Conservation (phyloP, 2,113 vertebrate genomes). For the Pavo muticus region DNA sequence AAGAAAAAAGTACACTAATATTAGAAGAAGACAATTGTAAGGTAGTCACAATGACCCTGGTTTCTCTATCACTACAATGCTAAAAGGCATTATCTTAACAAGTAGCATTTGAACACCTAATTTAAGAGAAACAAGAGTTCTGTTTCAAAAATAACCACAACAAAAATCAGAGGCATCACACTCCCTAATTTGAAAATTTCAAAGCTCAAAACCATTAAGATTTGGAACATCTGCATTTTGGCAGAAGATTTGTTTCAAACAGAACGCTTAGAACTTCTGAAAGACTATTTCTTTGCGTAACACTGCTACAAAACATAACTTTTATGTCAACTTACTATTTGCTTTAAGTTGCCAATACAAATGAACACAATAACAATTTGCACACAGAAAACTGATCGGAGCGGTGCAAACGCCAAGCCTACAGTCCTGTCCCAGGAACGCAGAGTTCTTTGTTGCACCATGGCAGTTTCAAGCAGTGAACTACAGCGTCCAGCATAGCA, state of each 20-base stretch:
- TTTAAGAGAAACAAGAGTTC: background rate
- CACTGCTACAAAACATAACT: background rate
- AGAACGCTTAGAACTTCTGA: background rate
- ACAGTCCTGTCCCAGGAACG: background rate
- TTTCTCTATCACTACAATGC: background rate
- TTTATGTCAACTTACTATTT: background rate
- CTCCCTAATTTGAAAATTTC: background rate
- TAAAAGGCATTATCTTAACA: background rate
- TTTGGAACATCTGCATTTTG: background rate
- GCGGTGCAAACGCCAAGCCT: background rate
- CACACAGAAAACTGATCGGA: background rate
- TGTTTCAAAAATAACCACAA: background rate
- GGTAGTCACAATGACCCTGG: background rate
- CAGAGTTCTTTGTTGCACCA: fast-evolving
- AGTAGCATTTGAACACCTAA: background rate
- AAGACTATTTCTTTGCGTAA: background rate
- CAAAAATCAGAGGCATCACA: background rate
- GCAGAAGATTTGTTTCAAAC: background rate
- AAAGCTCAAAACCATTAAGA: background rate
- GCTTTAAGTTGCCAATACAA: background rate
- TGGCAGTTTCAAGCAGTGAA: background rate
- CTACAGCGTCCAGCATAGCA: background rate
- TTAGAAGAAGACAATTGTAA: background rate
- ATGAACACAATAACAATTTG: background rate
- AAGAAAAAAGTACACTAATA: background rate